Evolutionary conservation across 2,888 invertebrate species (phyloP), one percentile per base, ranked within the genome.

Genomic region (Congeria kusceri): DNA sequence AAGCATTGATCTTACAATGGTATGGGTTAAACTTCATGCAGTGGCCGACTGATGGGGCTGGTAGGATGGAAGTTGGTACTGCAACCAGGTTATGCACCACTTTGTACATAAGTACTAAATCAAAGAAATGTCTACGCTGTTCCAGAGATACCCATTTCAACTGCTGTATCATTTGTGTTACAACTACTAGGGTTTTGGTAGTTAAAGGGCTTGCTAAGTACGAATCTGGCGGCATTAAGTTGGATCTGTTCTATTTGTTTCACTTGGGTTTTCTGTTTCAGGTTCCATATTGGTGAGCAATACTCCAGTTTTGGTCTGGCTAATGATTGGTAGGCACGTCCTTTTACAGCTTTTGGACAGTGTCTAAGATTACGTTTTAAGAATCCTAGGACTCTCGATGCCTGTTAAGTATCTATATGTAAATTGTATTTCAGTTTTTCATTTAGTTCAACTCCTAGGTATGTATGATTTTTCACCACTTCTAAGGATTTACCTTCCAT

Each of bases 401-500:
- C 49, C 39, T 69, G 56, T 44, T 68, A 69, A 18, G 62, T 61
- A 32, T 66, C 49, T 15, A 58, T 72, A 20, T 66, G 67, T 11
- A 44, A 23, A 28, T 73, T 23, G 23, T 13, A 67, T 32, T 73
- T 53, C 32, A 66, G 25, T 29, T 3, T 73, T 61, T 61, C 61
- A 23, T 62, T 67, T 15, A 73, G 62, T 61, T 73, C 62, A n/a
- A 67, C 67, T 28, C 67, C 75, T 29, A 64, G 39, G 15, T 68
- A 75, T 23, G 75, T 57, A 58, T 75, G 75, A 25, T 73, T 59
- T 49, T 66, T 32, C 2, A 61, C 73, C 20, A 67, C 66, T 28
- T 73, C 67, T 4, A 73, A 49, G 15, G 61, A n/a, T 20, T 66
- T 62, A 25, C 67, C 67, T 73, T 62, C 49, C 65, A 72, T 72